phyloP scores from a whole-genome alignment of 23 tunicate genomes.

The Oikopleura dioica region DNA sequence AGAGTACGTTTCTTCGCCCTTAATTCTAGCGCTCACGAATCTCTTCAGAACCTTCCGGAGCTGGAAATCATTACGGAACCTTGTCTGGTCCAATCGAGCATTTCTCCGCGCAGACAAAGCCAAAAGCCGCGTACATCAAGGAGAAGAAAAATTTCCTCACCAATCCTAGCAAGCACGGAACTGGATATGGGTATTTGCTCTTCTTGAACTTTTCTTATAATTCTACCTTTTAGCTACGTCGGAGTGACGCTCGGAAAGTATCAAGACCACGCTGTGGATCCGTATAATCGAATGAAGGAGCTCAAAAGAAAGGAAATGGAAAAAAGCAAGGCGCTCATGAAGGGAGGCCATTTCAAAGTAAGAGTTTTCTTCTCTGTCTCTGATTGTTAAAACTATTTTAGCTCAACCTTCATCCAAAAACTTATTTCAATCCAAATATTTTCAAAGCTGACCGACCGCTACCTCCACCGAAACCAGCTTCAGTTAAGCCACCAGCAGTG shows the following conservation, averaged over 20 bases:
- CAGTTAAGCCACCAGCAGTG: slow-evolving; percentile 32
- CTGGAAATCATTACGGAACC: slow-evolving; percentile 83
- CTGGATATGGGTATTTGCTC: slow-evolving; percentile 49
- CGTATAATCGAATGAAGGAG: slow-evolving; percentile 41
- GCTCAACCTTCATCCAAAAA: slow-evolving; percentile 48
- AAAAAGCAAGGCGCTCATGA: slow-evolving; percentile 27
- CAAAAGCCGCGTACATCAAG: slow-evolving; percentile 48
- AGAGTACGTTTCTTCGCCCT: too few relatives aligned
- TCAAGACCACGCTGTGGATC: slow-evolving; percentile 66
- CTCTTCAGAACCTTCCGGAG: slow-evolving; percentile 20
- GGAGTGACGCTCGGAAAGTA: slow-evolving; percentile 69
- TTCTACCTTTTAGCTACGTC: slow-evolving; percentile 26
- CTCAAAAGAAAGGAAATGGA: slow-evolving; percentile 33
- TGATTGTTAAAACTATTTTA: too few relatives aligned
- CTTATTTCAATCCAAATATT: slow-evolving; percentile 56
- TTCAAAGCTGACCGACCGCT: slow-evolving; percentile 41
- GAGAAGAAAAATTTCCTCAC: slow-evolving; percentile 55
- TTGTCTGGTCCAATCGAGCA: slow-evolving; percentile 65
- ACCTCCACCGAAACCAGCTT: slow-evolving; percentile 40
- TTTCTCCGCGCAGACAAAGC: slow-evolving; percentile 44
- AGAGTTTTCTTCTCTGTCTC: too few relatives aligned
- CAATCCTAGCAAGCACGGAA: slow-evolving; percentile 92
- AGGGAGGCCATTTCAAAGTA: slow-evolving; percentile 85
- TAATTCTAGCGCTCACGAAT: too few relatives aligned
- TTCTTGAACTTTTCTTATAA: background rate